These are phyloP conservation scores for Charadrius vociferus DNA, from an alignment of 2,113 vertebrate species.

Conservation along the genomic window DNA sequence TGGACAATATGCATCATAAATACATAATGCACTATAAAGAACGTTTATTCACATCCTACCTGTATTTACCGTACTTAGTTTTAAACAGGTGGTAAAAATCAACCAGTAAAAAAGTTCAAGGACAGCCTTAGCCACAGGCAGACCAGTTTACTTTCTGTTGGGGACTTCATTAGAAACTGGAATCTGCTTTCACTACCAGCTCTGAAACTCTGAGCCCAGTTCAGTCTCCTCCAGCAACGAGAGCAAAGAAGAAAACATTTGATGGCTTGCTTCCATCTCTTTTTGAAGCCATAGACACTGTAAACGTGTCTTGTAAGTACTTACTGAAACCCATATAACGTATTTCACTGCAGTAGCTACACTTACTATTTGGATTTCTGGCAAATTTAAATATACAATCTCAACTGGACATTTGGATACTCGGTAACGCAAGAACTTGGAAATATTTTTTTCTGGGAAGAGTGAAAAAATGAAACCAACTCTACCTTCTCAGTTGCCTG, in stretches of 20 bases:
- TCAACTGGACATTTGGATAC: not conserved
- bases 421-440: not conserved
- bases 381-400: not conserved
- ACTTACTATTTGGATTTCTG: not conserved
- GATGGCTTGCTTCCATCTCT: not conserved
- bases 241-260: not conserved
- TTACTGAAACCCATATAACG: not conserved
- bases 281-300: not conserved
- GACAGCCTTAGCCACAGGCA: not conserved
- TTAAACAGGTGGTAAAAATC: not conserved
- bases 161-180: not conserved
- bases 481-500: not conserved
- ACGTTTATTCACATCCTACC: not conserved
- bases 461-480: not conserved
- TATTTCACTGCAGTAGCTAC: not conserved
- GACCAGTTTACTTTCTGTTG: not conserved
- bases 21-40: not conserved
- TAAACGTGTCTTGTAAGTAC: not conserved
- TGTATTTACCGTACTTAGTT: not conserved
- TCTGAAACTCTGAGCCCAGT: not conserved
- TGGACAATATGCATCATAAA: not conserved
- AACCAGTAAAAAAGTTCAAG: not conserved
- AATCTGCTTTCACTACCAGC: not conserved
- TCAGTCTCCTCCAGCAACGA: not conserved
- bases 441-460: not conserved